phyloP scores from a whole-genome alignment of 2,113 vertebrate genomes.

The Trogon surrucura region DNA sequence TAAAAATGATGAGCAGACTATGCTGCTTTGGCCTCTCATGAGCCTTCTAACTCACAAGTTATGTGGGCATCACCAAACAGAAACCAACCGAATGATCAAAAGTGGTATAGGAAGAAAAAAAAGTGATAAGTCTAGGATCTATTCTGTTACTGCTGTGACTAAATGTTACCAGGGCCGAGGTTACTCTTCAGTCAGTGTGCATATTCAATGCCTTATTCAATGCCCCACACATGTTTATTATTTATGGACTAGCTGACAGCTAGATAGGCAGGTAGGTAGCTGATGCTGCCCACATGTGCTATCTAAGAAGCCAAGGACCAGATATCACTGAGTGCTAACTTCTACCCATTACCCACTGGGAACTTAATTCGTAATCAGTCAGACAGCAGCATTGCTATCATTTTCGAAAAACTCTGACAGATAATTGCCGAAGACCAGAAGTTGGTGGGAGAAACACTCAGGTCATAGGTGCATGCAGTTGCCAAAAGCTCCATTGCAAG shows the following conservation, averaged over 20 bases:
- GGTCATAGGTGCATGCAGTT: neutral
- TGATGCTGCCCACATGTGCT: rapidly evolving
- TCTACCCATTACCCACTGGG: neutral
- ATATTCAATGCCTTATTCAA: neutral
- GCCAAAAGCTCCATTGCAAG: neutral
- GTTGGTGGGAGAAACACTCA: neutral
- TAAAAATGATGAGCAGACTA: neutral
- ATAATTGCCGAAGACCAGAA: neutral
- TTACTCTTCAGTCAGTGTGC: neutral
- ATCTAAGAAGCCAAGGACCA: neutral
- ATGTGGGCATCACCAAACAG: neutral
- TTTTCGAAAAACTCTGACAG: neutral
- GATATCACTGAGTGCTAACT: neutral
- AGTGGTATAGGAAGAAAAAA: neutral
- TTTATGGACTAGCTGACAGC: neutral
- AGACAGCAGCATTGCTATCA: neutral
- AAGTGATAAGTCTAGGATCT: neutral
- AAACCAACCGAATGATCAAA: neutral
- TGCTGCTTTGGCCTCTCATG: neutral
- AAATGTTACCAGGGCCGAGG: neutral
- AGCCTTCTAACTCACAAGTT: neutral
- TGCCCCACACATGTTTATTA: neutral
- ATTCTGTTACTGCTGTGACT: neutral
- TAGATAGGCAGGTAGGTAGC: neutral
- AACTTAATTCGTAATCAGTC: neutral